Base-by-base conservation (phyloP, 2,888 invertebrate genomes). In the Chloroclystis v-ata region DNA sequence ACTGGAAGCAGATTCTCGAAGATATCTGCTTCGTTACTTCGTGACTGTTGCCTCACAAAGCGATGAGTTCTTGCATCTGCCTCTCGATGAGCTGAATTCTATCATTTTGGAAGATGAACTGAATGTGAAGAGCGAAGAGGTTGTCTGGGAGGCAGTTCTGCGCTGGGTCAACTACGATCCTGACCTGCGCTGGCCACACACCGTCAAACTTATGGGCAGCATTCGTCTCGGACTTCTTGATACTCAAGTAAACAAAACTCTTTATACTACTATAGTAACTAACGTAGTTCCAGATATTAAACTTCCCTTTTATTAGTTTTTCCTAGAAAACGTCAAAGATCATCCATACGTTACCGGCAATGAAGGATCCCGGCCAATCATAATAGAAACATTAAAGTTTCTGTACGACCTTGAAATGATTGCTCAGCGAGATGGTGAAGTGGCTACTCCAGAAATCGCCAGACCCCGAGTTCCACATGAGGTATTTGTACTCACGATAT, bases 381-480 rank as follows among this genome's bases (percentile, higher is more conserved):
- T 97, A 54, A 95, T 97, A 26, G 96, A 97, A 75, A 96, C 97
- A 0, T 83, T 97, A 28, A 95, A 95, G 72, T 97, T 97, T 76
- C 89, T 97, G 37, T 97, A 97, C 80, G 97, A 97, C 74, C 88
- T 97, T 68, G 97, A 97, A 82, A 95, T 96, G 91, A 95, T 96
- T 53, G 69, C 93, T 88, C 89, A 90, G 65, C 84, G 94, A 69
- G 93, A 95, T 54, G 93, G 93, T 5, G 94, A 95, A 82, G 93
- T 96, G 47, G 92, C 93, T 4, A 96, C 95, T 3, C 96, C 96
- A 4, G 92, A 93, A 69, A 92, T 96, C 44, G 96, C 95, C 0
- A 88, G 94, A 53, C 95, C 94, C 0, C 86, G 97, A 51, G 91
- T 97, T 4, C 97, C 97, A 0, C 95, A 95, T 69, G 96, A 96